Base-by-base conservation (phyloP, 2,113 vertebrate genomes). In the Formicarius rufipectus region DNA sequence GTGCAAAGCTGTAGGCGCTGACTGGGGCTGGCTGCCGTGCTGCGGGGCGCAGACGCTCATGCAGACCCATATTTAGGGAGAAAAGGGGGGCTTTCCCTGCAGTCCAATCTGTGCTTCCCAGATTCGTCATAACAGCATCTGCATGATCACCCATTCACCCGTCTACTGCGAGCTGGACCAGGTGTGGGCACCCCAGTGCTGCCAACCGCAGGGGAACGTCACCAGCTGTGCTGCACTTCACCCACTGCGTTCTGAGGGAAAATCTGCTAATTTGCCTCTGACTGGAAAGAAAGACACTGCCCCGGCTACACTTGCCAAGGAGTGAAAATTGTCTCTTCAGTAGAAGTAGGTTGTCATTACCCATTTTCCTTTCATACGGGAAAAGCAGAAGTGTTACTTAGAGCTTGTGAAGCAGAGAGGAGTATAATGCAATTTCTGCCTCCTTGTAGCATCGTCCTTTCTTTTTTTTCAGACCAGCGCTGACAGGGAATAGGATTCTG, bases 291-390 rank as follows among this genome's bases (percentile, higher is more conserved):
- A 64, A 92, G 95, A 45, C 2, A 5, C 75, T 77, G 68, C 39
- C 92, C 85, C 9, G 73, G 95, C 92, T 91, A 33, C 71, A 5
- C 95, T 96, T 83, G 87, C 91, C 87, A 87, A 93, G 80, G 71
- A 87, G 75, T 58, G 67, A 77, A 95, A 92, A 96, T 93, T 66
- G 87, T 77, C 89, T 93, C 87, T 91, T 89, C 95, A 84, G 83
- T 71, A 74, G 67, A 69, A 92, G 67, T 20, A 87, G 93, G 93
- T 90, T 75, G 90, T 86, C 75, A 73, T 97, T 96, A 96, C 84
- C 92, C 86, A 62, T 93, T 94, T 95, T 40, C 71, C 91, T 89
- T 93, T 96, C 77, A 74, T 82, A 76, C 10, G 8, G 85, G 93
- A 84, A 74, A 52, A 67, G 80, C 59, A 56, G 78, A 85, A 93